Base-by-base conservation (phyloP, 2,113 vertebrate species). In the Proterorhinus semilunaris region DNA sequence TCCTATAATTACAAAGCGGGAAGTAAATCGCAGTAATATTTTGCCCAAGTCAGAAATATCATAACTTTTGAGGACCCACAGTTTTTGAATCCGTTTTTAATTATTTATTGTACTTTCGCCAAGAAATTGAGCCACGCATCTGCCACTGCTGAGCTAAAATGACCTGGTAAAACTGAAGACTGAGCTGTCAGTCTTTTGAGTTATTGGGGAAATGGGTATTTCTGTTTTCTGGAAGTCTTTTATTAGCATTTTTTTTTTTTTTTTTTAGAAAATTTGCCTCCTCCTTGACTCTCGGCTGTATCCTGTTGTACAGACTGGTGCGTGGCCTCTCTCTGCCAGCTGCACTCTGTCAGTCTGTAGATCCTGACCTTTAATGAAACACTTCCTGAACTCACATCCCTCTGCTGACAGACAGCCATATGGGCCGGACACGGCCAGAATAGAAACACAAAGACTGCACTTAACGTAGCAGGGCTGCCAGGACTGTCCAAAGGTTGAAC, bases 331-430 rank as follows among this genome's bases (percentile, higher is more conserved):
- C 72, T 62, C 73, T 72, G 59, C 58, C 65, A 71, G 81, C 81
- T 75, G 79, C 72, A 75, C 75, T 68, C 66, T 78, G 71, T 81
- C 77, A 49, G 66, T 57, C 51, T 74, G 75, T 59, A 51, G 68
- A 55, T 74, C 11, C 71, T 51, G 66, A 72, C 74, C 68, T 79
- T 76, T 70, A 58, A 63, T 71, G 51, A 15, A 63, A 63, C 42
- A 67, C 75, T 55, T 59, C 65, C 47, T 50, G 62, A 72, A 66
- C 57, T 43, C 51, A 21, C 62, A 59, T 53, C 68, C 61, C 48
- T 63, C 65, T 80, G 84, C 83, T 55, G 75, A 68, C 68, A 65
- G 72, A 76, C 71, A 66, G 59, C 42, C 75, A 73, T 64, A 59
- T 51, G 50, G 65, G 73, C 44, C 65, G 45, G 65, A 27, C 46